Percentiles rank a stretch among this genome's conserved stretches.
Evolutionary conservation across 1,140 invertebrate genomes (phyloP).

Genomic region (Condylostylus longicornis): DNA sequence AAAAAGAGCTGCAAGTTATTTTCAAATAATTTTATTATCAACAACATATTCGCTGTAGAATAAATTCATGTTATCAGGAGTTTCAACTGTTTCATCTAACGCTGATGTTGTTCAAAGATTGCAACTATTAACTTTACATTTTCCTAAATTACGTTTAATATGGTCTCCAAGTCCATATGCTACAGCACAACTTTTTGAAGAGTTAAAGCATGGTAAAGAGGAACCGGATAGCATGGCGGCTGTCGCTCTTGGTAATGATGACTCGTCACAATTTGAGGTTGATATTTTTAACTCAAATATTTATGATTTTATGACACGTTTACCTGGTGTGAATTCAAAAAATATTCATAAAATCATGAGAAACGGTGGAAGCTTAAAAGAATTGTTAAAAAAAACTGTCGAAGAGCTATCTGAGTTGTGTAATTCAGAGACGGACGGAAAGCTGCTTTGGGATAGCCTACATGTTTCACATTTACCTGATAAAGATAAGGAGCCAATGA

Average conservation of each 20-base stretch:
- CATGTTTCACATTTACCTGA: slow-evolving; percentile 40
- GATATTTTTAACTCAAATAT: slow-evolving; percentile 62
- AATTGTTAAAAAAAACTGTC: slow-evolving; percentile 41
- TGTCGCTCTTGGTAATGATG: slow-evolving; percentile 46
- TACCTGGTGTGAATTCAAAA: slow-evolving; percentile 80
- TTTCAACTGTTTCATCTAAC: slow-evolving; percentile 48
- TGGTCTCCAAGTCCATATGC: slow-evolving; percentile 94
- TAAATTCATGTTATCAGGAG: slow-evolving; percentile 56
- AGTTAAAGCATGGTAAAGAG: slow-evolving; percentile 62
- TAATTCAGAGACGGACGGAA: slow-evolving; percentile 46
- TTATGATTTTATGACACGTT: slow-evolving; percentile 74
- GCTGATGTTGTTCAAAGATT: slow-evolving; percentile 69
- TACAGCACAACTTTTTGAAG: slow-evolving; percentile 88
- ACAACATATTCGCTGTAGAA: slow-evolving; percentile 41
- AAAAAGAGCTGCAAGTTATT: neutral
- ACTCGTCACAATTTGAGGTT: slow-evolving; percentile 37
- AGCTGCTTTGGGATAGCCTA: slow-evolving; percentile 43
- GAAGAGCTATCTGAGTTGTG: slow-evolving; percentile 49
- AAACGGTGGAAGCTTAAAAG: slow-evolving; percentile 56
- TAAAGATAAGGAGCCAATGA: slow-evolving; percentile 34
- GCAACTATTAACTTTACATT: slow-evolving; percentile 85
- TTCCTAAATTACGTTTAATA: slow-evolving; percentile 77
- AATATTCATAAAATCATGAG: slow-evolving; percentile 69
- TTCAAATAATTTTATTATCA: slow-evolving; percentile 3
- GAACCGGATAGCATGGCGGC: slow-evolving; percentile 62